Conservation (phyloP, 1,140 invertebrate species). For the Lerema accius region DNA sequence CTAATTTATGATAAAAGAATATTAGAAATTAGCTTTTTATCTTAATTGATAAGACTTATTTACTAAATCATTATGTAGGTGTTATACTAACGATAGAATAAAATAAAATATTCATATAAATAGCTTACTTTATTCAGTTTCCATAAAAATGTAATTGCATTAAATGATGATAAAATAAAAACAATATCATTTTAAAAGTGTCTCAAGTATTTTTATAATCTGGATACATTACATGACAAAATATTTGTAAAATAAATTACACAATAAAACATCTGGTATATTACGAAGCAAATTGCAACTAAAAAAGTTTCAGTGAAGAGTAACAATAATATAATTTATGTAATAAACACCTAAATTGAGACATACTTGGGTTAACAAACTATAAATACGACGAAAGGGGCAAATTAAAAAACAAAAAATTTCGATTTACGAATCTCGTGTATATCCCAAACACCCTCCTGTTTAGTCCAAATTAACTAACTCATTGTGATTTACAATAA, state of each 20-base stretch:
- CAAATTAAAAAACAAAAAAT: slow-evolving; percentile 67
- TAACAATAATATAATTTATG: slow-evolving; percentile 47
- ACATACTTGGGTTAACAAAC: slow-evolving; percentile 73
- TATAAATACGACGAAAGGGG: slow-evolving; percentile 62
- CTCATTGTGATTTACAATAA: slow-evolving; percentile 60
- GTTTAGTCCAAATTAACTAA: slow-evolving; percentile 48
- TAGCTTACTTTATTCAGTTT: slow-evolving; percentile 72
- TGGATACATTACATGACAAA: slow-evolving; percentile 37
- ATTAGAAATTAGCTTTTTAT: too few relatives aligned
- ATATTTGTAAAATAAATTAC: slow-evolving; percentile 32
- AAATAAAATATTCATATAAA: slow-evolving; percentile 58
- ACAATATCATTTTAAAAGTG: slow-evolving; percentile 36
- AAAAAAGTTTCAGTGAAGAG: slow-evolving; percentile 38
- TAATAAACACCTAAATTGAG: slow-evolving; percentile 70
- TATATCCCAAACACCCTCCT: slow-evolving; percentile 54
- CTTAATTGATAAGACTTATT: too few relatives aligned
- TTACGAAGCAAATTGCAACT: slow-evolving; percentile 33
- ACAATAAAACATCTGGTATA: slow-evolving; percentile 36
- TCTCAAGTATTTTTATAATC: slow-evolving; percentile 26
- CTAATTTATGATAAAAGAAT: too few relatives aligned
- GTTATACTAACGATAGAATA: too few relatives aligned
- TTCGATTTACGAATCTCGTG: slow-evolving; percentile 68
- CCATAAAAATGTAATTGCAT: slow-evolving; percentile 74
- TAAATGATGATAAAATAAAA: slow-evolving; percentile 58
- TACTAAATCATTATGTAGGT: not conserved